Evolutionary conservation across 2,113 vertebrate species (phyloP).

Genomic region (Hipposideros armiger): DNA sequence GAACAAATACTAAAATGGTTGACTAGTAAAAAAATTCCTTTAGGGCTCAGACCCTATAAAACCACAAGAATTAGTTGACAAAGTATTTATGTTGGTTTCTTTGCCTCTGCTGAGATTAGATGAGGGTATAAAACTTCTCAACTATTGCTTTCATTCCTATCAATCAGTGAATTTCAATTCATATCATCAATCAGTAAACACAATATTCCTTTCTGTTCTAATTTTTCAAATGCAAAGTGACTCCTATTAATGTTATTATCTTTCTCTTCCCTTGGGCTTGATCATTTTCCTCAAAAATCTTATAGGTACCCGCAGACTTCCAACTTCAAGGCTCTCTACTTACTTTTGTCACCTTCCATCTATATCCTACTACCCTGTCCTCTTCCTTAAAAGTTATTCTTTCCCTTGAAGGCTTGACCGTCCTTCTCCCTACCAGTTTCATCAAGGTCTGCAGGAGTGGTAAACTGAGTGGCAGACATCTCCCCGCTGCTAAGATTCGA

Average conservation of each 20-base stretch:
- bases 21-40: constrained; percentile 24
- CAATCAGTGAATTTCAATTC: neutral
- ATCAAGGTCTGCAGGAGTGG: constrained; percentile 62
- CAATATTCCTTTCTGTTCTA: constrained; percentile 58
- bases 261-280: neutral
- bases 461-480: constrained; percentile 67
- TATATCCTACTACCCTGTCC: neutral
- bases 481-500: constrained; percentile 84
- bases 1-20: constrained; percentile 33
- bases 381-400: constrained; percentile 35
- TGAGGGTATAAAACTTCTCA: constrained; percentile 19
- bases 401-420: neutral
- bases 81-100: constrained; percentile 16
- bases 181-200: constrained; percentile 43
- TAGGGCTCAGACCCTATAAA: constrained; percentile 12
- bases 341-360: neutral
- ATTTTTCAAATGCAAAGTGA: constrained; percentile 37
- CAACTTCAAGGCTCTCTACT: neutral
- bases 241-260: neutral
- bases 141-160: neutral
- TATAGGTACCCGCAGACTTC: neutral
- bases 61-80: constrained; percentile 17
- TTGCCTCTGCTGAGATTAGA: constrained; percentile 51
- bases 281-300: constrained; percentile 42
- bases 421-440: constrained; percentile 73